Base-by-base conservation (phyloP, 2,797 vertebrate species). In the Perodicticus potto region DNA sequence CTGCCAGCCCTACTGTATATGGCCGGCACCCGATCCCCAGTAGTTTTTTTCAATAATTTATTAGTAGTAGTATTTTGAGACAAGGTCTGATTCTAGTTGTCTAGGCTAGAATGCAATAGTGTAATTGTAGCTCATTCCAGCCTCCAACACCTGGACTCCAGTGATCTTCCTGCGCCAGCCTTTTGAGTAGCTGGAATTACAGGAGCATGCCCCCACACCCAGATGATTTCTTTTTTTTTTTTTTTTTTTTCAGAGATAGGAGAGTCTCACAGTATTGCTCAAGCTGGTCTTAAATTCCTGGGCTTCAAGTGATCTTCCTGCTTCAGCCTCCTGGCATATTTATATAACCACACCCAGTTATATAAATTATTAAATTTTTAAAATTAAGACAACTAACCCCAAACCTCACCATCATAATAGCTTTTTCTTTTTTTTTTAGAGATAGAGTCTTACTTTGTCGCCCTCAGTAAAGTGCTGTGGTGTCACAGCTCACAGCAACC, bases 331-430 rank as follows among this genome's bases (percentile, higher is more conserved):
- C 11, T n/a, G 45, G 49, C 32, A 55, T n/a, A n/a, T n/a, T n/a
- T 20, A 49, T 11, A 5, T 19, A 29, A 77, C 74, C 32, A 49
- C 32, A 11, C 32, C 20, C 11, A 53, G 32, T 22, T 34, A 9
- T 80, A 49, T 80, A 85, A 91, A 74, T 87, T 80, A 88, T 73
- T 91, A 53, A 77, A 55, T 82, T 77, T 53, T 43, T 43, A 92
- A 86, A 43, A 86, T 87, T 72, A 94, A n/a, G n/a, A n/a, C n/a
- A n/a, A n/a, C n/a, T n/a, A n/a, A n/a, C n/a, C n/a, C n/a, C n/a
- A n/a, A n/a, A n/a, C n/a, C n/a, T n/a, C n/a, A n/a, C n/a, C n/a
- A n/a, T n/a, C n/a, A n/a, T n/a, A n/a, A n/a, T n/a, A n/a, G n/a
- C n/a, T n/a, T n/a, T n/a, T n/a, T n/a, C n/a, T n/a, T n/a, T n/a